Evolutionary conservation across 2,113 vertebrate species (phyloP), one percentile per base, ranked within the genome.

Genomic region (Chloropsis cyanopogon): DNA sequence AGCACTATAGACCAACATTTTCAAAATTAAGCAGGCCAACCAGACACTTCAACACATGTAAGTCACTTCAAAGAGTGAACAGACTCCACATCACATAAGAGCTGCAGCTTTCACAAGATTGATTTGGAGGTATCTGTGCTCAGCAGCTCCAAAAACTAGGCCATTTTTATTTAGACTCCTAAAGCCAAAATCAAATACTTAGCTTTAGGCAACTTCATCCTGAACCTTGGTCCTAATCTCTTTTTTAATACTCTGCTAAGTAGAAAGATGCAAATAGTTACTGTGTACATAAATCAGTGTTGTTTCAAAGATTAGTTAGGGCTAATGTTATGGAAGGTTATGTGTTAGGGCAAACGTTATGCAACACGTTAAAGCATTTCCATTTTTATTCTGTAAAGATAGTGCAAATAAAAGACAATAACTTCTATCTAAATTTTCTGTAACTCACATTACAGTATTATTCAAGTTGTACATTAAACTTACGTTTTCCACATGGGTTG

Each of bases 181-280:
- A 92, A 90, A 92, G 69, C 63, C 71, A 86, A 94, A 95, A 80
- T 82, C 88, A 93, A 92, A 91, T 81, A 86, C 82, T 80, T 80
- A 52, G 70, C 82, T 90, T 76, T 49, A 88, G 82, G 75, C 50
- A 92, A 88, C 79, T 91, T 91, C 61, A 85, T 87, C 59, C 75
- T 90, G 78, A 95, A 92, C 82, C 66, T 94, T 91, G 61, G 78
- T 93, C 85, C 54, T 93, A 95, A 92, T 80, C 86, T 87, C 81
- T 82, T 82, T 69, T 68, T 94, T 82, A 96, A 85, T 93, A 76
- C 66, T 94, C 69, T 75, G 49, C 41, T 94, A 70, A 89, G 84
- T 71, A 95, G 75, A 79, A 93, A 78, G 85, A 88, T 85, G 82
- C n/a, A 90, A 93, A 92, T 77, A 90, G 82, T 93, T 90, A 52